Base-by-base conservation (phyloP, 2,888 invertebrate genomes). In the Phanerotoma sp. region DNA sequence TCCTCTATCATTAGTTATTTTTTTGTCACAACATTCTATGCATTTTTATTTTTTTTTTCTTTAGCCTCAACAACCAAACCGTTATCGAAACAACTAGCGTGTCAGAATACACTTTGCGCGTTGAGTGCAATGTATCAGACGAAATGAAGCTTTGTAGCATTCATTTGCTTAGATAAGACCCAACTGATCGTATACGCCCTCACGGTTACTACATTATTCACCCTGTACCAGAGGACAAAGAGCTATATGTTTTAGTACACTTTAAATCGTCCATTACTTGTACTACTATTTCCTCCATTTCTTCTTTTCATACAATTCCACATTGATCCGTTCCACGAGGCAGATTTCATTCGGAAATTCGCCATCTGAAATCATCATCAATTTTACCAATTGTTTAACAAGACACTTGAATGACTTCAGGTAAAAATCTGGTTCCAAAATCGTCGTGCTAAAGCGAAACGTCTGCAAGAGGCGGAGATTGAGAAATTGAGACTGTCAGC, bases 381-480 rank as follows among this genome's bases (percentile, higher is more conserved):
- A 2, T n/a, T n/a, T 35, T 35, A 35, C 4, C 15, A 7, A 35
- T 15, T 1, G 38, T 15, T 48, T 37, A 37, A n/a, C 30, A 28
- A 4, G 21, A 25, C 13, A 2, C 11, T 46, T 10, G 35, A 16
- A 13, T 37, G 22, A 25, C 74, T 80, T 1, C 86, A 91, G 84
- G 88, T 88, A 61, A 87, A 87, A 76, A 86, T 86, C 66, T 86
- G 86, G 86, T 86, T 86, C 73, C 86, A 86, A 78, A 87, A 87
- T 67, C 84, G 91, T 75, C 83, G 93, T 45, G 97, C 97, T 63
- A 98, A 98, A 80, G 95, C 95, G 71, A 98, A 98, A 82, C 83
- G 98, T 18, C 84, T 97, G 4, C 96, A 96, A 80, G 96, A 98
- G 74, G 97, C 95, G 1, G 95, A 95, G 78, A 84, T 95, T 66